Evolutionary conservation across 1,140 invertebrate genomes (phyloP).

Genomic region (Euglossa dilemma): DNA sequence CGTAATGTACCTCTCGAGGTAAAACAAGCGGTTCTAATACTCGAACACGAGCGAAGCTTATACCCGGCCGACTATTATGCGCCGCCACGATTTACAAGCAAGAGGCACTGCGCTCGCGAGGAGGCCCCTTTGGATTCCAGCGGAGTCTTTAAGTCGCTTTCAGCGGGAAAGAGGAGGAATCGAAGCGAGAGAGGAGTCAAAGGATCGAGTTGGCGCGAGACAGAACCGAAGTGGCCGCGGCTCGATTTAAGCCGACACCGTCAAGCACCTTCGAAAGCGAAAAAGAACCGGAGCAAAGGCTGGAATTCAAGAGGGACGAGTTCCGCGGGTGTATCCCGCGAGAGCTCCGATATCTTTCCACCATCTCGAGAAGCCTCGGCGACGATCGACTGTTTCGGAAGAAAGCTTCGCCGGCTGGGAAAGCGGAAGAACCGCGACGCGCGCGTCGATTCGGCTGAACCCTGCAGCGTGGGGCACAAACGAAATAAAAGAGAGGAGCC

Average conservation of each 20-base stretch:
- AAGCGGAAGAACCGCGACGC: background rate
- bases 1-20: constrained; percentile 23
- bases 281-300: background rate
- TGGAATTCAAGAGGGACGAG: background rate
- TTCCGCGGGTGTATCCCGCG: background rate
- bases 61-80: constrained; percentile 25
- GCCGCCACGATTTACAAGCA: constrained; percentile 37
- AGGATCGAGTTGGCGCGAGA: constrained; percentile 14
- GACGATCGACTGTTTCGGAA: background rate
- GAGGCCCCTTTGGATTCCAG: background rate
- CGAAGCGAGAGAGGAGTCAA: background rate
- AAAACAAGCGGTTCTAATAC: constrained; percentile 27
- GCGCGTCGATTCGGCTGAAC: constrained; percentile 11
- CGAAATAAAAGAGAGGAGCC: background rate
- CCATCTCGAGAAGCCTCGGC: background rate
- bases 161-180: background rate
- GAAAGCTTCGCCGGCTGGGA: background rate
- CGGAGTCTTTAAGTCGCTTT: constrained; percentile 35
- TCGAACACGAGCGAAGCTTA: constrained; percentile 36
- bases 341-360: background rate
- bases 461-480: background rate
- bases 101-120: constrained; percentile 5
- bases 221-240: constrained; percentile 21
- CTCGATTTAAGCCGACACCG: constrained; percentile 46
- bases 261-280: background rate